Conservation (phyloP, 1,140 invertebrate genomes). For the Caenorhabditis elegans region DNA sequence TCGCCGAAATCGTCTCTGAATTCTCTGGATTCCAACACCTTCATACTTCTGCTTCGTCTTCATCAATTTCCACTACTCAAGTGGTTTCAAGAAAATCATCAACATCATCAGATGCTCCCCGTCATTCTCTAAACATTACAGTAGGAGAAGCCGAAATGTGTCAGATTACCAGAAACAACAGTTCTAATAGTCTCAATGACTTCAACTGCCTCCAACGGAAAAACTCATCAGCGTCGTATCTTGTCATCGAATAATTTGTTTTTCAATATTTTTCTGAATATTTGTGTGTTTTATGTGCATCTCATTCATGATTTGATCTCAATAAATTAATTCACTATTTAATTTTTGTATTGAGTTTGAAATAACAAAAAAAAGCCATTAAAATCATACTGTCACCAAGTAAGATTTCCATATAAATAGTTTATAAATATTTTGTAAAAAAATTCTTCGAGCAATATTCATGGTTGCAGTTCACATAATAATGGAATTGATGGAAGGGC, state of each 20-base stretch:
- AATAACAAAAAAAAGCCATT: no score
- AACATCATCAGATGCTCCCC: neutral
- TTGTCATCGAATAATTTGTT: neutral
- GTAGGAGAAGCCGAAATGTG: neutral
- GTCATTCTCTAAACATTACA: constrained; percentile 17
- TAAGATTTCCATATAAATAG: no score
- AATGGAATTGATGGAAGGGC: no score
- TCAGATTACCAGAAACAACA: neutral
- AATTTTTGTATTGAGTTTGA: no score
- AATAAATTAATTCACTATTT: neutral
- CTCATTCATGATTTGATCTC: neutral
- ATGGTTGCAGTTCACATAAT: no score
- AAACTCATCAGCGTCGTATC: neutral
- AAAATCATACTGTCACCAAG: no score
- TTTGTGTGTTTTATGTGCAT: no score
- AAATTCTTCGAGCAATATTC: no score
- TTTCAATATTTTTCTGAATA: neutral
- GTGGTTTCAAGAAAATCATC: neutral
- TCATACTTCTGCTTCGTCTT: neutral
- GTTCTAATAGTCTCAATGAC: constrained; percentile 13
- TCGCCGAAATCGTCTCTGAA: neutral
- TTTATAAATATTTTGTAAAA: no score
- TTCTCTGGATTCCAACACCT: constrained; percentile 17
- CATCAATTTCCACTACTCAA: neutral
- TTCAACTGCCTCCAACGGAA: neutral